These are phyloP conservation scores for Drosophila nasuta DNA, from an alignment of 1,140 invertebrate genomes.

Conservation along the genomic window DNA sequence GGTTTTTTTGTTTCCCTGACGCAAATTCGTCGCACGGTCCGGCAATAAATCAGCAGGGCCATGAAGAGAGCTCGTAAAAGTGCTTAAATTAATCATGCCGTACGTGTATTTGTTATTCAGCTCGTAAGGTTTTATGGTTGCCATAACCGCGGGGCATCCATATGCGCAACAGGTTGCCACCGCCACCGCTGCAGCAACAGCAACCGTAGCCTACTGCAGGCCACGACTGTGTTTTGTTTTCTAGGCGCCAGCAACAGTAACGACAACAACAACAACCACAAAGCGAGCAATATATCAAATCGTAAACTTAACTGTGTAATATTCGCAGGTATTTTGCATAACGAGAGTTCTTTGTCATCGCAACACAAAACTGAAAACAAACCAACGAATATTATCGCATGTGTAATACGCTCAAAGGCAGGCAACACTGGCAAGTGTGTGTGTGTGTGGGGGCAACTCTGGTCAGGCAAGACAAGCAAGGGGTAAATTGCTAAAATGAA, in stretches of 20 bases:
- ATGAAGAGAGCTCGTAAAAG: conserved; percentile 84
- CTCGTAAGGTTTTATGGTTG: conserved; percentile 73
- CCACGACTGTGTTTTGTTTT: conserved; percentile 31
- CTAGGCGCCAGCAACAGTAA: conserved; percentile 41
- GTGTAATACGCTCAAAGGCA: conserved; percentile 5
- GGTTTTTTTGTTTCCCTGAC: conserved; percentile 31
- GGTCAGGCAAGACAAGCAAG: not conserved
- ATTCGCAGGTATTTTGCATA: conserved; percentile 72
- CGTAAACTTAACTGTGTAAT: conserved; percentile 65
- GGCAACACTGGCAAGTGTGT: no score
- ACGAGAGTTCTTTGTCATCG: conserved; percentile 62
- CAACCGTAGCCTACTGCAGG: not conserved
- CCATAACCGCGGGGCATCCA: conserved; percentile 50
- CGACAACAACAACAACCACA: conserved; percentile 2
- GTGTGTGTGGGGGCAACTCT: not conserved
- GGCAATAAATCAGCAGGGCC: conserved; percentile 79
- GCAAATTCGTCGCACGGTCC: conserved; percentile 64
- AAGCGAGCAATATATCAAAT: conserved; percentile 45
- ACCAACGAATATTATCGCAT: not conserved
- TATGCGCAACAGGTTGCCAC: conserved; percentile 70
- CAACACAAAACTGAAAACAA: not conserved
- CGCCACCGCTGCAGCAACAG: conserved; percentile 35
- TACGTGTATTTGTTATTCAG: conserved; percentile 78
- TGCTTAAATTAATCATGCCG: conserved; percentile 84
- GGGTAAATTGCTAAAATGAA: conserved; percentile 75